Evolutionary conservation across 2,888 invertebrate genomes (phyloP), one percentile per base, ranked within the genome.

Genomic region (Cremastinae sp.): DNA sequence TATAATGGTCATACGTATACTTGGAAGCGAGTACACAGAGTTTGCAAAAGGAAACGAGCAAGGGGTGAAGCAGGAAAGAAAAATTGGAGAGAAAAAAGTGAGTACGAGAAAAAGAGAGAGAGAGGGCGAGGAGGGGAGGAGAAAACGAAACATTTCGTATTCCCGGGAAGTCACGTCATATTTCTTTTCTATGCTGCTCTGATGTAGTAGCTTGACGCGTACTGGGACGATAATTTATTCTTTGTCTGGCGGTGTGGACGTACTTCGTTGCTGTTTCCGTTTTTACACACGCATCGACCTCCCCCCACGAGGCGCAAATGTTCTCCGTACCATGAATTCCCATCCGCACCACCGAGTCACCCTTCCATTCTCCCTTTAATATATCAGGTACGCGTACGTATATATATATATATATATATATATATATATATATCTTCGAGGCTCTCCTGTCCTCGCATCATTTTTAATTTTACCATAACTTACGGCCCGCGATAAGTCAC

Each of bases 101-200:
- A n/a, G n/a, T n/a, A n/a, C n/a, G n/a, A n/a, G n/a, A n/a, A n/a
- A n/a, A n/a, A n/a, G n/a, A n/a, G n/a, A n/a, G n/a, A n/a, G n/a
- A n/a, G n/a, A n/a, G n/a, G n/a, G n/a, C n/a, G n/a, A n/a, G n/a
- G n/a, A n/a, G n/a, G n/a, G n/a, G n/a, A 54, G 65, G 51, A 66
- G 45, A 53, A 56, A 49, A 65, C 34, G 65, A 80, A 79, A 77
- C 64, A 78, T 82, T 79, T 76, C 61, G 76, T 79, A 78, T 75
- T 79, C 71, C 70, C 58, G 75, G 74, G 74, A 79, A 81, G 78
- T 80, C 81, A 75, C 75, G 81, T 78, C 79, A 80, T 81, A 80
- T 80, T 80, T 81, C 72, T 77, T 56, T 71, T 56, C 47, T 59
- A 49, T 28, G 71, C 73, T 75, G 72, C 66, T n/a, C n/a, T 75